Evolutionary conservation across 2,888 invertebrate genomes (phyloP).

Genomic region (Cheilosia impressa): DNA sequence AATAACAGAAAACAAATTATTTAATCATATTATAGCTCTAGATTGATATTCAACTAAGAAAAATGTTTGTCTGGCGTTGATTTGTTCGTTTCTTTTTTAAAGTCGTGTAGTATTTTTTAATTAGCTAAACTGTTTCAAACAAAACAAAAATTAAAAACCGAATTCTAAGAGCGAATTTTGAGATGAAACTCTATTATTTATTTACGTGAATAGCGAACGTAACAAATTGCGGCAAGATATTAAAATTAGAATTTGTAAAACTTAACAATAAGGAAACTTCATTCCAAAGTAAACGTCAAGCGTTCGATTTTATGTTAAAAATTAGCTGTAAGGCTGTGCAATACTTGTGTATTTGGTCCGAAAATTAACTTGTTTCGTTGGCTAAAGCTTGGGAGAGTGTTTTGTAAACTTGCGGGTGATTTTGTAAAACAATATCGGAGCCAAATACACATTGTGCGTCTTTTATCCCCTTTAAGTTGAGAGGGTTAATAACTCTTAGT

Average conservation of each 20-base stretch:
- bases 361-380: no score
- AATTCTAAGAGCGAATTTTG: not conserved
- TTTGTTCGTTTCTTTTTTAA: constrained; percentile 18
- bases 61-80: constrained; percentile 51
- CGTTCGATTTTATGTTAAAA: constrained; percentile 24
- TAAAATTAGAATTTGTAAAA: constrained; percentile 19
- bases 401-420: no score
- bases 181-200: not conserved
- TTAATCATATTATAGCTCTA: constrained; percentile 59
- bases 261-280: constrained; percentile 44
- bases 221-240: constrained; percentile 8
- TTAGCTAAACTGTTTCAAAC: constrained; percentile 42
- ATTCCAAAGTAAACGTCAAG: constrained; percentile 66
- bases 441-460: no score
- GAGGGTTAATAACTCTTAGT: not conserved
- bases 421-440: no score
- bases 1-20: constrained; percentile 48
- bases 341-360: no score
- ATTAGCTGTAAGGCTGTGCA: no score
- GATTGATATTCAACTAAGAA: constrained; percentile 51
- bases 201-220: not conserved
- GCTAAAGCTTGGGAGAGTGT: no score
- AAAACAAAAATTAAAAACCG: constrained; percentile 13
- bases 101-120: constrained; percentile 12
- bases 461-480: not conserved